phyloP scores from a whole-genome alignment of 2,113 vertebrate genomes.

The Microtus richardsoni region DNA sequence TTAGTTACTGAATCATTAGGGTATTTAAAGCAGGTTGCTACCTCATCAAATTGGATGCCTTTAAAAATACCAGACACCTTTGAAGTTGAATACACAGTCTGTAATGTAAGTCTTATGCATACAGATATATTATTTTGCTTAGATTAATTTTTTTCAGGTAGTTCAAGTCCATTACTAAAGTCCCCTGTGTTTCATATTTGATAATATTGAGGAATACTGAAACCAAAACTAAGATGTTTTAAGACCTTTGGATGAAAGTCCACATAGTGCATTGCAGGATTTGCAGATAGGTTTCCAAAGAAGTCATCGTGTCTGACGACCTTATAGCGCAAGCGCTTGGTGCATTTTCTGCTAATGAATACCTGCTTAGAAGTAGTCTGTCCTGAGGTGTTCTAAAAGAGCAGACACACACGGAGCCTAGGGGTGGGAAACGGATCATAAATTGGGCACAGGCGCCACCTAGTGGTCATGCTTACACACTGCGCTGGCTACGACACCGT shows the following conservation, averaged over 20 bases:
- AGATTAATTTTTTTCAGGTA: neutral
- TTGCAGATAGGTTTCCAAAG: neutral
- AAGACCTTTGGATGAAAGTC: neutral
- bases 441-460: constrained; percentile 71
- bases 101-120: fast-evolving
- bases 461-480: neutral
- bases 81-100: neutral
- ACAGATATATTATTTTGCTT: neutral
- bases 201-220: neutral
- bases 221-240: too few species aligned
- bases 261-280: fast-evolving
- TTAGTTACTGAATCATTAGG: neutral
- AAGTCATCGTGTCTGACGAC: fast-evolving
- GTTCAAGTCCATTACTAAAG: neutral
- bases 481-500: neutral
- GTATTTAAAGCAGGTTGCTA: neutral
- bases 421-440: fast-evolving
- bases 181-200: fast-evolving
- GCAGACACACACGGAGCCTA: constrained; percentile 16
- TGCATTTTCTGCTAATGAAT: neutral
- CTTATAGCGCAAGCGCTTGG: too few species aligned
- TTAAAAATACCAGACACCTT: neutral
- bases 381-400: neutral
- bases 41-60: neutral
- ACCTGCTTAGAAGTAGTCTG: neutral